Evolutionary conservation across 1,140 invertebrate genomes (phyloP).

Genomic region (Drosophila tropicalis): DNA sequence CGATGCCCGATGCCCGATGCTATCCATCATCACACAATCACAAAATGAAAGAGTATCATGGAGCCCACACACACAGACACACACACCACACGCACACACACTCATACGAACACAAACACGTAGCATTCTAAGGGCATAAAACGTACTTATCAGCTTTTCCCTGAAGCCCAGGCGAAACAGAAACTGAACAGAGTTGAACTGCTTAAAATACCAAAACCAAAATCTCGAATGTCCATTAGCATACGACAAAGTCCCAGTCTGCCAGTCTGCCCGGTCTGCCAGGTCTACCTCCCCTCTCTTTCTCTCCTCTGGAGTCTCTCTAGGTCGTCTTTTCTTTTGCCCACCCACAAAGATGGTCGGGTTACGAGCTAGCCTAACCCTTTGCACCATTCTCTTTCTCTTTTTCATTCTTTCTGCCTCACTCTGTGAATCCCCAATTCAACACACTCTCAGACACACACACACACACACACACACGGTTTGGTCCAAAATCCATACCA

Average conservation of each 20-base stretch:
- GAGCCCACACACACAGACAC: constrained; percentile 37
- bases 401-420: background rate
- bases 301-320: background rate
- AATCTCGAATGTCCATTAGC: constrained; percentile 82
- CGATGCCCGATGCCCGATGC: constrained; percentile 57
- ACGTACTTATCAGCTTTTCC: constrained; percentile 79
- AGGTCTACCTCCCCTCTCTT: constrained; percentile 28
- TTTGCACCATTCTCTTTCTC: background rate
- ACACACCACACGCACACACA: constrained; percentile 29
- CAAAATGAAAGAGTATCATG: constrained; percentile 76
- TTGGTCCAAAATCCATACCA: constrained; percentile 65
- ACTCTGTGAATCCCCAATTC: background rate
- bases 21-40: constrained; percentile 82
- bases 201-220: constrained; percentile 81
- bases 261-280: background rate
- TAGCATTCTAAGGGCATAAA: constrained; percentile 80
- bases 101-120: constrained; percentile 40
- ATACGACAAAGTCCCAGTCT: constrained; percentile 57
- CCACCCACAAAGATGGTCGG: constrained; percentile 32
- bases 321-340: constrained; percentile 16
- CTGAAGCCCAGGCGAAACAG: constrained; percentile 54
- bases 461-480: constrained; percentile 47
- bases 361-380: constrained; percentile 17
- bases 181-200: constrained; percentile 59
- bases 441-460: constrained; percentile 13